Evolutionary conservation across 2,888 invertebrate genomes (phyloP).

Genomic region (Drosophila paucipuncta): DNA sequence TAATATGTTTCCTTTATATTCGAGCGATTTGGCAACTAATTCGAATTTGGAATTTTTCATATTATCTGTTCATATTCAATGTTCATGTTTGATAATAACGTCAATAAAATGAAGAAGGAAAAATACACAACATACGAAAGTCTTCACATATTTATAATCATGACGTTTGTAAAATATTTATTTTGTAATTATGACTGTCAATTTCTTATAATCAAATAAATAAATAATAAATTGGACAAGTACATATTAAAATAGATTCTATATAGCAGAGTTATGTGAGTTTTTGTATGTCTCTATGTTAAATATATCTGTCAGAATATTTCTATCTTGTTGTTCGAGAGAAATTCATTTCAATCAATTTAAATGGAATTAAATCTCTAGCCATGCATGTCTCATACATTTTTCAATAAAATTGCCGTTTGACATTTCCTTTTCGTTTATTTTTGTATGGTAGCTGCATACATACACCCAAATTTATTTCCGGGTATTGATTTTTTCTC

Average conservation of each 20-base stretch:
- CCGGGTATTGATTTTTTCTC: slow-evolving; percentile 31
- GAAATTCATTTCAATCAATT: neutral
- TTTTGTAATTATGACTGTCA: too few species aligned
- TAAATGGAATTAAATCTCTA: neutral
- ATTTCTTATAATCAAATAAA: neutral
- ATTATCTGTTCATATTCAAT: neutral
- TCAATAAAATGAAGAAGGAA: neutral
- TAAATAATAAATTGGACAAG: neutral
- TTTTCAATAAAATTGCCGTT: neutral
- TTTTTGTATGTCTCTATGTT: neutral
- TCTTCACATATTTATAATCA: too few species aligned
- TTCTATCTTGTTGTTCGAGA: neutral
- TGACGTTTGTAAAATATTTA: neutral
- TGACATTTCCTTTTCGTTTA: neutral
- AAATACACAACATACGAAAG: neutral
- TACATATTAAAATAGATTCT: neutral
- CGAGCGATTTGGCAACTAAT: slow-evolving; percentile 1
- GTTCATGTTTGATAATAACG: neutral
- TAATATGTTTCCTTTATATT: neutral
- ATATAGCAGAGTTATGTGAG: too few species aligned
- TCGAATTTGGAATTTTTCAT: neutral
- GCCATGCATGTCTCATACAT: neutral
- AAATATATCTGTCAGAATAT: neutral
- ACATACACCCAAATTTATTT: slow-evolving; percentile 9
- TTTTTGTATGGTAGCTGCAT: neutral